Percentiles rank a stretch among this genome's conserved stretches.
Evolutionary conservation across 1,140 invertebrate genomes (phyloP).

Genomic region (Rhagoletis zephyria): DNA sequence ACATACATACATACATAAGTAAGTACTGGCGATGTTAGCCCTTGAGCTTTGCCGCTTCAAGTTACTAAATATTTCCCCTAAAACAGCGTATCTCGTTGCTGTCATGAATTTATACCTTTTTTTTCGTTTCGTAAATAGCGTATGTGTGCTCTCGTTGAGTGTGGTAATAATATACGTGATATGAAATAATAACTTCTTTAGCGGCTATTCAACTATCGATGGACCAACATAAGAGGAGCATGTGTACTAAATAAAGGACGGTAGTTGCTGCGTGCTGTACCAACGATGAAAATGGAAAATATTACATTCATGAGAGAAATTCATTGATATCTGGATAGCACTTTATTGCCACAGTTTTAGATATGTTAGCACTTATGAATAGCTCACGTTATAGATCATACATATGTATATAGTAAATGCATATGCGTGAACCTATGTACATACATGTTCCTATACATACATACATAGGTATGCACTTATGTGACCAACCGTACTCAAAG

Average conservation of each 20-base stretch:
- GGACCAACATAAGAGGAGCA: background rate
- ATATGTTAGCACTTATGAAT: constrained; percentile 22
- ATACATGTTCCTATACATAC: too few relatives aligned
- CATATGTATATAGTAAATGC: background rate
- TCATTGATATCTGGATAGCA: background rate
- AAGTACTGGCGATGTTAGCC: background rate
- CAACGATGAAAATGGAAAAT: constrained; percentile 9
- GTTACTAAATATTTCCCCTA: constrained; percentile 7
- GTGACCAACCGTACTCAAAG: too few relatives aligned
- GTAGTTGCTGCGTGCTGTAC: background rate
- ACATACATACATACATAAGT: background rate
- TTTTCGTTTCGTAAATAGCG: background rate
- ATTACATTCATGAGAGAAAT: constrained; percentile 18
- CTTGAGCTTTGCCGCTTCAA: background rate
- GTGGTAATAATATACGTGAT: constrained; percentile 54
- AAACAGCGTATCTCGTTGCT: constrained; percentile 36
- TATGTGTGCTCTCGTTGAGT: background rate
- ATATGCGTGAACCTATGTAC: background rate
- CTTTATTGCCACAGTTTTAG: constrained; percentile 37
- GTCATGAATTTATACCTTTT: constrained; percentile 48
- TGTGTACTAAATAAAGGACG: background rate
- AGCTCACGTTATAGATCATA: background rate
- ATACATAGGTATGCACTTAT: too few relatives aligned
- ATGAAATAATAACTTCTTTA: constrained; percentile 52
- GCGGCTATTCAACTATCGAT: constrained; percentile 50